Percentiles rank a stretch among this genome's conserved stretches.
Conservation (phyloP, 1,140 invertebrate genomes). For the Trichoplusia ni region DNA sequence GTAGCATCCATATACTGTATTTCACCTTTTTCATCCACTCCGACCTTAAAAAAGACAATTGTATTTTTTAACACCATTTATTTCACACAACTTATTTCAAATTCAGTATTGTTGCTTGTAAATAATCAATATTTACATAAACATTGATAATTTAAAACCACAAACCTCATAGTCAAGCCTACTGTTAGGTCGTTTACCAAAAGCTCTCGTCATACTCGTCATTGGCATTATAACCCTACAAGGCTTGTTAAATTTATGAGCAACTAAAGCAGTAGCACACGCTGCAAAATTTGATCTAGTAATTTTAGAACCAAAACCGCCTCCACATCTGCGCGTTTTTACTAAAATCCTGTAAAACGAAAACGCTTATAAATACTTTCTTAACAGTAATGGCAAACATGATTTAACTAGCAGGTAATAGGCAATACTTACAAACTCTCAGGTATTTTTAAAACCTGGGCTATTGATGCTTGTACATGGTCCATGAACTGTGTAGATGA, state of each 20-base stretch:
- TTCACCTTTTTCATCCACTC: conserved; percentile 83
- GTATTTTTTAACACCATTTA: neutral
- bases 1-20: conserved; percentile 83
- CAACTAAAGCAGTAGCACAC: conserved; percentile 83
- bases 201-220: conserved; percentile 84
- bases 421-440: conserved; percentile 57
- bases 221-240: conserved; percentile 83
- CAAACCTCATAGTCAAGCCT: conserved; percentile 75
- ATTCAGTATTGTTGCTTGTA: too few relatives aligned
- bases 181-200: conserved; percentile 83
- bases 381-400: too few relatives aligned
- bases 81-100: too few relatives aligned
- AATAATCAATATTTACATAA: too few relatives aligned
- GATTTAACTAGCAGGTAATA: too few relatives aligned
- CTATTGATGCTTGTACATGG: conserved; percentile 82
- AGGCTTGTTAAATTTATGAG: conserved; percentile 82
- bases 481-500: conserved; percentile 85
- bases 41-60: conserved; percentile 58
- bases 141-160: too few relatives aligned
- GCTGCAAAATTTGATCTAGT: conserved; percentile 77
- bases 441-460: conserved; percentile 78
- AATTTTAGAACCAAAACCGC: conserved; percentile 86
- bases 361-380: too few relatives aligned
- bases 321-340: conserved; percentile 84
- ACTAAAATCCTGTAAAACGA: conserved; percentile 83